phyloP scores from a whole-genome alignment of 2,113 vertebrate species.

The Marmota flaviventris region DNA sequence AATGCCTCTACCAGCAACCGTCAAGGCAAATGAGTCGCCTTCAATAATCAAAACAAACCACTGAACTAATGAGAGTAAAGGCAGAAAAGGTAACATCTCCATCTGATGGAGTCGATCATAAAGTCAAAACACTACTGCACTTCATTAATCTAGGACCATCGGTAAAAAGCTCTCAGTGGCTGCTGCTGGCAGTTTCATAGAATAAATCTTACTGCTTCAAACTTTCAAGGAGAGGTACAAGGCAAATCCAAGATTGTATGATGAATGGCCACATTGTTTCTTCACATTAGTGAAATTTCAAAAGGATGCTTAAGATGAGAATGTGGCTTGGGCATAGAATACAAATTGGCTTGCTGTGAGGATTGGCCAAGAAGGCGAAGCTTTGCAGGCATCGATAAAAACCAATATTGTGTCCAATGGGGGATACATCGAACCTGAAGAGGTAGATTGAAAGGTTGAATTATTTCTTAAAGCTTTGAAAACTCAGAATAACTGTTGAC shows the following conservation, averaged over 20 bases:
- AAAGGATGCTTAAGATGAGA: neutral
- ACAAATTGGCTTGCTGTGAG: neutral
- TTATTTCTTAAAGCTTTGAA: slow-evolving; percentile 14
- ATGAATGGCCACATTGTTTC: neutral
- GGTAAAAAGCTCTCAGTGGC: neutral
- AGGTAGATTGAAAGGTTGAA: neutral
- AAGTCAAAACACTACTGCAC: slow-evolving; percentile 8
- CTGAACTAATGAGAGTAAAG: neutral
- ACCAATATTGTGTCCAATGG: neutral
- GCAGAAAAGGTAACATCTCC: neutral
- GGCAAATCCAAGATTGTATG: neutral
- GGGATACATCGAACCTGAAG: neutral
- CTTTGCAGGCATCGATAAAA: neutral
- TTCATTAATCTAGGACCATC: slow-evolving; percentile 12
- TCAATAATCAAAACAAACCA: slow-evolving; percentile 60
- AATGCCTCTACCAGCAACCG: neutral
- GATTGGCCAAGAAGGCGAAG: neutral
- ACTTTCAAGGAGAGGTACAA: neutral
- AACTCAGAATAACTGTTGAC: slow-evolving; percentile 3
- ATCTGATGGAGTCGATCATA: neutral
- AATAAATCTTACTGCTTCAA: neutral
- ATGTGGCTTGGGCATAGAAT: neutral
- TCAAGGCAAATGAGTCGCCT: neutral
- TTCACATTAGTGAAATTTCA: slow-evolving; percentile 24
- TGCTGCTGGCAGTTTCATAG: neutral